Conservation (phyloP, 2,888 invertebrate genomes). For the Plagiodera versicolora region DNA sequence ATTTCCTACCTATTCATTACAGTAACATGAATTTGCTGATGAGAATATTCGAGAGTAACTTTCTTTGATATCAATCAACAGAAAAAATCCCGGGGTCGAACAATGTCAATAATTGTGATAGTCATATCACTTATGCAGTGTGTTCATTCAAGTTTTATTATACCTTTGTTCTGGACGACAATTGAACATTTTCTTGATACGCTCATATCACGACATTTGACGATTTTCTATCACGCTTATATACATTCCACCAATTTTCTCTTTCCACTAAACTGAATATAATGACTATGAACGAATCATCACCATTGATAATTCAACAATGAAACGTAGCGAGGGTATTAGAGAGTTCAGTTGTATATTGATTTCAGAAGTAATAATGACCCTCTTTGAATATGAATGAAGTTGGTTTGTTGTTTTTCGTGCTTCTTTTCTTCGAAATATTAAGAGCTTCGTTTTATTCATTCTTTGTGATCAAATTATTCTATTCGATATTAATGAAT, state of each 20-base stretch:
- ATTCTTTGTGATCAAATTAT: no score
- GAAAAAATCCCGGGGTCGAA: neutral
- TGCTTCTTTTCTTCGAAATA: no score
- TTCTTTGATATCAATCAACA: neutral
- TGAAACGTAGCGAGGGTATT: neutral
- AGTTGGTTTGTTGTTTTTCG: no score
- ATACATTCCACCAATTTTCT: neutral
- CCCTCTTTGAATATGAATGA: no score
- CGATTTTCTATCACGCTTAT: neutral
- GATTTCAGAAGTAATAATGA: no score
- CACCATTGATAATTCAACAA: neutral
- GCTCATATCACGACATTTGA: neutral
- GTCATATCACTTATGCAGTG: neutral
- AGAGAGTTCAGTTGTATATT: neutral
- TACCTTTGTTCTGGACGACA: neutral
- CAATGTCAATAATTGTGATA: neutral
- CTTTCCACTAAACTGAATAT: neutral
- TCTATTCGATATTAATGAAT: no score
- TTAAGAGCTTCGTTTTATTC: no score
- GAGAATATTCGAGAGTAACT: no score
- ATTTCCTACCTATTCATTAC: no score
- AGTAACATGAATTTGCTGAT: no score
- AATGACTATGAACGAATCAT: neutral
- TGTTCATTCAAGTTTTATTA: neutral
- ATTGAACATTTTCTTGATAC: neutral